Conservation (phyloP, 2,113 vertebrate species). For the Plecturocebus donacophilus region DNA sequence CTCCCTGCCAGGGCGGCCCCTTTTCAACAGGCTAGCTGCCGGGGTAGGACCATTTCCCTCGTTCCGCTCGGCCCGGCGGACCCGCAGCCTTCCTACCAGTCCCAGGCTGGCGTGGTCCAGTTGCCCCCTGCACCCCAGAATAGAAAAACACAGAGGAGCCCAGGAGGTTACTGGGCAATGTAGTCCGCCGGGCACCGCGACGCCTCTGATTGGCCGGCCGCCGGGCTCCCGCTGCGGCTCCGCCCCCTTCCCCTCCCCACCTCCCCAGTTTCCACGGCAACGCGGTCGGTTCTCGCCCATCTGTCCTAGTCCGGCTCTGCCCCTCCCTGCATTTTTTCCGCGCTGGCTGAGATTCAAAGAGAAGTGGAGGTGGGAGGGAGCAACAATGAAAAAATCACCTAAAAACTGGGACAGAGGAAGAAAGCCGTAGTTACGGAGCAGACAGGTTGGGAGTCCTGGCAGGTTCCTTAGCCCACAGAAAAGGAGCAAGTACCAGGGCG, state of each 20-base stretch:
- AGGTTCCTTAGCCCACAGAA: background rate
- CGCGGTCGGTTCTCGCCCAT: rapidly evolving
- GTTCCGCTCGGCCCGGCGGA: background rate
- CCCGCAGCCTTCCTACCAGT: constrained; percentile 29
- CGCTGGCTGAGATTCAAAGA: background rate
- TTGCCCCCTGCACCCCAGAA: rapidly evolving
- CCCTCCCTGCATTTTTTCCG: background rate
- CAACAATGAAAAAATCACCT: background rate
- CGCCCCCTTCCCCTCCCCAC: too few relatives aligned
- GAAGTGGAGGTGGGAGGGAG: background rate
- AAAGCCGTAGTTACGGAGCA: background rate
- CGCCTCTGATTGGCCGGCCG: constrained; percentile 39
- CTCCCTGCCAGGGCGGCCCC: background rate
- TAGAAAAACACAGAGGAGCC: background rate
- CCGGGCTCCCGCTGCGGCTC: background rate
- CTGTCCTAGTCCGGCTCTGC: rapidly evolving
- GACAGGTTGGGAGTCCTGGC: background rate
- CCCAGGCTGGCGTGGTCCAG: background rate
- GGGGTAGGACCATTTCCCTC: background rate
- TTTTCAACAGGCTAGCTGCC: background rate
- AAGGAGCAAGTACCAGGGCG: background rate
- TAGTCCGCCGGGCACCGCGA: constrained; percentile 58
- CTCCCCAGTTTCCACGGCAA: background rate
- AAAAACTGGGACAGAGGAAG: constrained; percentile 1
- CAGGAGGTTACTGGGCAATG: constrained; percentile 82